Evolutionary conservation across 2,888 invertebrate genomes (phyloP), one percentile per base, ranked within the genome.

Genomic region (Drosophila histrio): DNA sequence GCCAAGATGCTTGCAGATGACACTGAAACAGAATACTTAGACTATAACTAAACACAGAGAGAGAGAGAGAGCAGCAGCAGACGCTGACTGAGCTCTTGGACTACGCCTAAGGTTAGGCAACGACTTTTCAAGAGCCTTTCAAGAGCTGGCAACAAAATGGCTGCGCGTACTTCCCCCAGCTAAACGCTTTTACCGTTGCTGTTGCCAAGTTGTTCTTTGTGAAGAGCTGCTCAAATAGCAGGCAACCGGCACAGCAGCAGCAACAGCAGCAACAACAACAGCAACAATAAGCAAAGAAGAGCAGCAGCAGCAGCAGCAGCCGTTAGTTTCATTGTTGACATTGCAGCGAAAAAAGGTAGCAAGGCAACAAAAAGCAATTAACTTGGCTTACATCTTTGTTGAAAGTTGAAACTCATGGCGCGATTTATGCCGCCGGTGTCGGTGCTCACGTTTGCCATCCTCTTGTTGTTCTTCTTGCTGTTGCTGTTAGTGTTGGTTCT

Each of bases 341-440:
- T 84, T 84, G 84, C 86, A 66, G 52, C 59, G 64, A 58, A 64
- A 69, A 72, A 72, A 78, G 75, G 77, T 70, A 77, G 82, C 79
- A 75, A 69, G 71, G 83, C 83, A 86, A 86, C 84, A 84, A 83
- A 84, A 84, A 83, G 83, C 83, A 84, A 84, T 84, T 84, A 84
- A 84, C 83, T 84, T 84, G 86, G 83, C 83, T 84, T 84, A 86
- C 86, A 84, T 83, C 86, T 82, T 82, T 82, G 82, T 85, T 85
- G 85, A 82, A 82, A 82, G 82, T 82, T 79, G 85, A 71, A 77
- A 85, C 85, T 75, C 79, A 82, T 79, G 82, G 82, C 82, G 82
- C 85, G 82, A 82, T 85, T 82, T 82, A 82, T 85, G 82, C 82
- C 85, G 79, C 61, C 47, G 56, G 75, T 72, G 53, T 36, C 13